Base-by-base conservation (phyloP, 2,888 invertebrate genomes). In the Phoenoteleia sp. region DNA sequence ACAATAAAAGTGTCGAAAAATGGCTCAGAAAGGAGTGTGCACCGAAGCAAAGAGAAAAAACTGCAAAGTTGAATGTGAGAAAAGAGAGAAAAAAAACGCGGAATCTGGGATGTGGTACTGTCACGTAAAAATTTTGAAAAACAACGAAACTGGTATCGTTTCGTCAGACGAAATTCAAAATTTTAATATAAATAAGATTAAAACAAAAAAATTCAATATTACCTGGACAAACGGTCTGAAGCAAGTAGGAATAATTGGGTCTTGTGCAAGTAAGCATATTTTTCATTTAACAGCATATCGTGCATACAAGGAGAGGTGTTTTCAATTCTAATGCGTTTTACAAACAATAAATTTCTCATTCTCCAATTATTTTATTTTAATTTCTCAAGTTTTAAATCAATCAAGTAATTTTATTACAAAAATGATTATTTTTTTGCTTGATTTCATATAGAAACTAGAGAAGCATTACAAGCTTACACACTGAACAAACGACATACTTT, bases 141-240 rank as follows among this genome's bases (percentile, higher is more conserved):
- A n/a, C 11, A 62, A 62, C 1, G 62, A 42, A 62, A 62, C 42
- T 42, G 62, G 62, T 45, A 62, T 62, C 23, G 39, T 62, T n/a
- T 42, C 62, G 27, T 62, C 62, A 42, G 19, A 62, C 15, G 19
- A 25, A 15, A 62, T 62, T 27, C 23, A 62, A 62, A 62, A 25
- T 62, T 62, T 62, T 9, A 17, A 62, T 25, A 11, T 23, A 17
- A 42, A 21, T 25, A 42, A 23, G 27, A 9, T 62, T 7, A 62
- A 62, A 45, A 62, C 42, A 29, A 60, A 42, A 39, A 60, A 60
- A 23, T 60, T 42, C 25, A 62, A 36, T 17, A 62, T 62, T 0
- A 62, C 21, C 7, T 62, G 62, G 45, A 42, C 25, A 27, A 42
- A 62, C 11, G 45, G 45, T n/a, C 33, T 17, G 3, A 0, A 23